phyloP scores from a whole-genome alignment of 1,140 invertebrate species.

The Pseudoatta argentina region DNA sequence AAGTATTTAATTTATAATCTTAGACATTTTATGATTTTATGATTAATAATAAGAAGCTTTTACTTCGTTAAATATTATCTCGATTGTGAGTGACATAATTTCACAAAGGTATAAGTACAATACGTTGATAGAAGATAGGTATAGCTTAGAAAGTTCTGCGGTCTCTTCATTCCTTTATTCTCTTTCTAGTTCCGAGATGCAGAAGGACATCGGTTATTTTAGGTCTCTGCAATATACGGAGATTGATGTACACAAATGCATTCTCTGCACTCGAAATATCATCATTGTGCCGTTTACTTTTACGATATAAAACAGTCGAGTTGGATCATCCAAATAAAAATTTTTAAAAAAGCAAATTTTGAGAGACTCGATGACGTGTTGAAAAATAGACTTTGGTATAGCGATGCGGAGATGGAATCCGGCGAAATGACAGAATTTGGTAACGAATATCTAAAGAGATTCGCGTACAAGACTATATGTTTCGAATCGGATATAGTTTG shows the following conservation, averaged over 20 bases:
- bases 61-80: not conserved
- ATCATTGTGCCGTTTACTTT: not conserved
- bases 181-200: not conserved
- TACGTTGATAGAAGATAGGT: slow-evolving; percentile 4
- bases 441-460: not conserved
- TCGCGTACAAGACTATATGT: too few relatives aligned
- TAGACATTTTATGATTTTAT: not conserved
- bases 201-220: slow-evolving; percentile 38
- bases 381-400: not conserved
- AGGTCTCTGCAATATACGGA: not conserved
- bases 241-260: slow-evolving; percentile 15
- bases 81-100: slow-evolving; percentile 16
- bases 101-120: slow-evolving; percentile 1
- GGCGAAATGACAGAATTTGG: not conserved
- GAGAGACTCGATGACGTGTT: not conserved
- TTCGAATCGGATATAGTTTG: not conserved
- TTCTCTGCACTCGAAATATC: not conserved
- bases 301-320: not conserved
- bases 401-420: not conserved
- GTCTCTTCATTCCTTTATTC: not conserved
- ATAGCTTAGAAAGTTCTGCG: slow-evolving; percentile 1
- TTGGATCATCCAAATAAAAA: slow-evolving; percentile 2
- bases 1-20: not conserved
- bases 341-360: not conserved
- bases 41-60: slow-evolving; percentile 1